These are phyloP conservation scores for Lasioglossum zephyrum DNA, from an alignment of 2,888 invertebrate species.

Conservation along the genomic window DNA sequence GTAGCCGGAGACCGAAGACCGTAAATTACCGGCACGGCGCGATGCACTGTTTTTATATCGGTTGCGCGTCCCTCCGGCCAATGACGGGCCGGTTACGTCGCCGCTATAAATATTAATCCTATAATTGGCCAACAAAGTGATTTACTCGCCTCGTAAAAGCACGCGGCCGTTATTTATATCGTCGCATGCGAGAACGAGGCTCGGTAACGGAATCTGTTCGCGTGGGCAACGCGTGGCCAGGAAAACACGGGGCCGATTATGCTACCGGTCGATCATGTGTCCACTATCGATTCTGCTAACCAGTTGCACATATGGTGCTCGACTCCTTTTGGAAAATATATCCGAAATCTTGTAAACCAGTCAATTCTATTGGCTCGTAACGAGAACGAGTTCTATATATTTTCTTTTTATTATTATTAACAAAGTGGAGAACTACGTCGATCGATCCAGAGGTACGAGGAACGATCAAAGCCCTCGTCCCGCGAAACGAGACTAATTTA, in stretches of 20 bases:
- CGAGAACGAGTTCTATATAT: neutral
- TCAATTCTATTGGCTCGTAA: neutral
- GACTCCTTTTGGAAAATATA: neutral
- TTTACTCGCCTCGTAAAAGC: constrained; percentile 78
- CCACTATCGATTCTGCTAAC: constrained; percentile 2
- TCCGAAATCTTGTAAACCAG: neutral
- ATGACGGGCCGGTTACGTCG: constrained; percentile 47
- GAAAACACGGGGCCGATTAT: constrained; percentile 38
- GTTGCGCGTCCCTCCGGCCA: constrained; percentile 39
- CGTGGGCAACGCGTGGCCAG: constrained; percentile 41
- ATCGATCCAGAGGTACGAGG: constrained; percentile 47
- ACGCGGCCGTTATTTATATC: constrained; percentile 73
- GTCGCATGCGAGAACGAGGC: constrained; percentile 23
- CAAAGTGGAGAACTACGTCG: neutral
- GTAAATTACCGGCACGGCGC: constrained; percentile 1
- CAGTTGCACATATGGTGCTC: neutral
- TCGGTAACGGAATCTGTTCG: constrained; percentile 39
- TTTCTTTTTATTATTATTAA: neutral
- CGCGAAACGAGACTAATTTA: constrained; percentile 30
- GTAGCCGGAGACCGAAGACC: constrained; percentile 5
- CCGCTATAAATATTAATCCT: constrained; percentile 80
- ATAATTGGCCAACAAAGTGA: constrained; percentile 80
- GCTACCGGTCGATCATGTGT: constrained; percentile 12
- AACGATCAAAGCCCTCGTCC: constrained; percentile 59
- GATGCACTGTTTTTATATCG: constrained; percentile 44